Conservation (phyloP, 2,888 invertebrate species). For the Drosophila stalkeri region DNA sequence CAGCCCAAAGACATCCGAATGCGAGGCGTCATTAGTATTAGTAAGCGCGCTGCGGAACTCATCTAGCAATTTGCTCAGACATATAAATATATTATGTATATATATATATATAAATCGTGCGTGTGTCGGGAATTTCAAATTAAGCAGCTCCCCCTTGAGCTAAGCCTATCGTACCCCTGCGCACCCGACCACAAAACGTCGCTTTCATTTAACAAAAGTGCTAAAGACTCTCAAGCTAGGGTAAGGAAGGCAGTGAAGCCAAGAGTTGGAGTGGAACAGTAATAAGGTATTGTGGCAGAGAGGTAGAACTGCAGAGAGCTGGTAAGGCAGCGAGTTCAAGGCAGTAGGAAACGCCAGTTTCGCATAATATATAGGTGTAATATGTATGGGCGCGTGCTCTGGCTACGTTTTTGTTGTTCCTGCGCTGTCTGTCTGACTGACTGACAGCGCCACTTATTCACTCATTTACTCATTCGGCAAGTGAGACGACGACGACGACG, state of each 20-base stretch:
- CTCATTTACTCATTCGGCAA: conserved; percentile 19
- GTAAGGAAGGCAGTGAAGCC: neutral
- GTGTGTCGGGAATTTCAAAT: conserved; percentile 54
- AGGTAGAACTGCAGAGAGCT: neutral
- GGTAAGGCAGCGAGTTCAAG: neutral
- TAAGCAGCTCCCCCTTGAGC: conserved; percentile 17
- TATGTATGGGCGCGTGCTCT: conserved; percentile 39
- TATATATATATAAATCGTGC: conserved; percentile 26
- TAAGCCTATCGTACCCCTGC: neutral
- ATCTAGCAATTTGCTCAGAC: neutral
- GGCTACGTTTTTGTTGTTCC: conserved; percentile 12
- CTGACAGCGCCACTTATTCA: conserved; percentile 65
- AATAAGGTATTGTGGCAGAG: neutral
- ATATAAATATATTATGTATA: conserved; percentile 7
- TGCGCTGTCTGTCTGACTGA: conserved; percentile 5
- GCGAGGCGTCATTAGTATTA: neutral
- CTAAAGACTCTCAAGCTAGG: conserved; percentile 41
- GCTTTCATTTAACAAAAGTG: conserved; percentile 69
- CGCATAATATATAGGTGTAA: conserved; percentile 47
- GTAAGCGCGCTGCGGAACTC: neutral
- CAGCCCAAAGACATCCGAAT: conserved; percentile 18
- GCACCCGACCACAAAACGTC: conserved; percentile 30
- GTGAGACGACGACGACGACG: conserved; percentile 9
- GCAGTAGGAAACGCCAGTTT: conserved; percentile 38
- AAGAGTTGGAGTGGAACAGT: neutral